phyloP scores from a whole-genome alignment of 2,113 vertebrate species.

The Pleuronectes platessa region DNA sequence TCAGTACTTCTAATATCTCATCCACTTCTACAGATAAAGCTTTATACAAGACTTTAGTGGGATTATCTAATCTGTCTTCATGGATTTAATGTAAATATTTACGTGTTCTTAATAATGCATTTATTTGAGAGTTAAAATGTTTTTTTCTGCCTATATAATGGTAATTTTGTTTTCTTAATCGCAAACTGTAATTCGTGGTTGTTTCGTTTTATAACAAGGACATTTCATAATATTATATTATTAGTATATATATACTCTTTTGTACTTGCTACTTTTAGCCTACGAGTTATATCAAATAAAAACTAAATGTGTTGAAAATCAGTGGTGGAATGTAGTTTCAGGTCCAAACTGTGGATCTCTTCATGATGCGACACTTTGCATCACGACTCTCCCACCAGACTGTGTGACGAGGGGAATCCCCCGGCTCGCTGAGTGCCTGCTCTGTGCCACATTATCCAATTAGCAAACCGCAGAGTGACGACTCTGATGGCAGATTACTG shows the following conservation, averaged over 20 bases:
- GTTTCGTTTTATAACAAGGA: no score
- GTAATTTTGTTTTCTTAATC: no score
- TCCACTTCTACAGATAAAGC: neutral
- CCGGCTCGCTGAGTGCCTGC: slow-evolving; percentile 62
- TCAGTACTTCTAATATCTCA: neutral
- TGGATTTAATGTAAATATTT: neutral
- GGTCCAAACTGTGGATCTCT: neutral
- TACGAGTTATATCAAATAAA: neutral
- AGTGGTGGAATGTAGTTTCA: neutral
- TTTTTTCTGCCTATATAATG: no score
- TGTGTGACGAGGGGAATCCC: slow-evolving; percentile 71
- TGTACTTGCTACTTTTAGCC: neutral
- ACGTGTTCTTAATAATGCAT: no score
- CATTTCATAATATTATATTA: no score
- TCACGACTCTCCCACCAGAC: slow-evolving; percentile 44
- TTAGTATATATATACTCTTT: no score
- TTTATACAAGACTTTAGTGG: neutral
- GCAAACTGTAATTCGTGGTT: no score
- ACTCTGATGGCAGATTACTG: slow-evolving; percentile 67
- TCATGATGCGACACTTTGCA: no score
- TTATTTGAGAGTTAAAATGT: no score
- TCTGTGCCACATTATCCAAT: slow-evolving; percentile 74
- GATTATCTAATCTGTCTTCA: neutral
- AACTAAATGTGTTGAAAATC: neutral
- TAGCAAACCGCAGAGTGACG: slow-evolving; percentile 57